Conservation (phyloP, 92 coral and sea anemone genomes). For the Epizoanthus stellaris region DNA sequence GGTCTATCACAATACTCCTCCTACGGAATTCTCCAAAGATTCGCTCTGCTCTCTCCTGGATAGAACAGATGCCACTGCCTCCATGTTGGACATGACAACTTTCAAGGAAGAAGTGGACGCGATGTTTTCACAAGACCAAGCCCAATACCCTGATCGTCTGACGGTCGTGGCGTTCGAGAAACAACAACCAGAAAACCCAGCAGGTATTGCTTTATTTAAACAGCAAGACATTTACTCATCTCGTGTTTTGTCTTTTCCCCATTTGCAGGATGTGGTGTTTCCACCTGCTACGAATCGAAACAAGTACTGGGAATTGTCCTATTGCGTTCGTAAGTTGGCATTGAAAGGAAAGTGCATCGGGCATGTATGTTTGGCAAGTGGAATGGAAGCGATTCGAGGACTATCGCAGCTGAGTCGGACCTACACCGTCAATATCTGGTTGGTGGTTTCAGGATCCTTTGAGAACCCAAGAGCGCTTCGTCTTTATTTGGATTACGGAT, state of each 20-base stretch:
- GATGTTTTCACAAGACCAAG: too few species aligned
- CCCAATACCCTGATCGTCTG: too few species aligned
- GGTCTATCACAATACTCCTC: too few species aligned
- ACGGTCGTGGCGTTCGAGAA: too few species aligned
- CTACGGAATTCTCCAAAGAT: too few species aligned
- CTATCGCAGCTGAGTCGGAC: background rate
- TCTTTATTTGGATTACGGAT: conserved; percentile 8
- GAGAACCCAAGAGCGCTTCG: conserved; percentile 19
- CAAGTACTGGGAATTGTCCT: conserved; percentile 14
- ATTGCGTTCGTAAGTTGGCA: background rate
- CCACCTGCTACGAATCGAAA: conserved; percentile 4
- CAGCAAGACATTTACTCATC: too few species aligned
- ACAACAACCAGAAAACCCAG: too few species aligned
- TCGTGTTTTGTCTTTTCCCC: background rate
- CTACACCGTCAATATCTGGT: conserved; percentile 25
- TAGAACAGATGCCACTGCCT: too few species aligned
- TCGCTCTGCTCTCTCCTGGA: too few species aligned
- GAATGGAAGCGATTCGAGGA: conserved; percentile 15
- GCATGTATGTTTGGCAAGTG: background rate
- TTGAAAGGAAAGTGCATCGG: background rate
- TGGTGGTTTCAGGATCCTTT: conserved; percentile 20
- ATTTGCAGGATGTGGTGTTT: background rate
- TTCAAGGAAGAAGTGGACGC: too few species aligned
- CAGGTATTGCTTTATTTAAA: too few species aligned
- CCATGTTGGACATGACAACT: too few species aligned